Percentiles rank a stretch among this genome's conserved stretches.
Conservation (phyloP, 2,113 vertebrate genomes). For the Quiscalus mexicanus region DNA sequence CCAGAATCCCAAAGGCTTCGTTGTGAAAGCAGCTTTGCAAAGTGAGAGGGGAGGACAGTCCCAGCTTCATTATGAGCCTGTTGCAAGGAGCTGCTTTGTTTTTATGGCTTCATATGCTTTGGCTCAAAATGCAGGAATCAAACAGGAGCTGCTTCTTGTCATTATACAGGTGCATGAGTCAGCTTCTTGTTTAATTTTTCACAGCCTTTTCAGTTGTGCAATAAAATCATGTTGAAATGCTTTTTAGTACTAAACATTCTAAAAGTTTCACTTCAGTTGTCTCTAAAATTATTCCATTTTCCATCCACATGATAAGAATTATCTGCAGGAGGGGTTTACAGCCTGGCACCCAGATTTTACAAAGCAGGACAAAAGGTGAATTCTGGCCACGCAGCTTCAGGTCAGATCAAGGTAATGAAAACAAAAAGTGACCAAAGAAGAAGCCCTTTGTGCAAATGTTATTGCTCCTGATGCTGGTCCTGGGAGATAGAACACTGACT, state of each 20-base stretch:
- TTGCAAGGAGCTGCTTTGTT: slow-evolving; percentile 50
- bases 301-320: not conserved
- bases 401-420: not conserved
- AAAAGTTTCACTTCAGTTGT: not conserved
- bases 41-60: not conserved
- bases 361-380: not conserved
- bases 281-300: not conserved
- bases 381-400: not conserved
- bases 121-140: slow-evolving; percentile 45
- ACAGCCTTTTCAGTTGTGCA: slow-evolving; percentile 44
- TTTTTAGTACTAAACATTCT: not conserved
- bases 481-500: not conserved
- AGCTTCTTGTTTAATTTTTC: slow-evolving; percentile 57
- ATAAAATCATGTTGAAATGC: slow-evolving; percentile 34
- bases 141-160: slow-evolving; percentile 29
- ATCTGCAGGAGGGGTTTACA: not conserved
- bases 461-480: not conserved
- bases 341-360: not conserved
- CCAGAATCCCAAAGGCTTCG: slow-evolving; percentile 1
- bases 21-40: slow-evolving; percentile 50
- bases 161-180: slow-evolving; percentile 58
- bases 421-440: not conserved
- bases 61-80: not conserved
- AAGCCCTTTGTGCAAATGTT: not conserved
- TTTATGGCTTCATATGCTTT: slow-evolving; percentile 24